Conservation (phyloP, 2,797 vertebrate genomes). For the Poeciliopsis presidionis region DNA sequence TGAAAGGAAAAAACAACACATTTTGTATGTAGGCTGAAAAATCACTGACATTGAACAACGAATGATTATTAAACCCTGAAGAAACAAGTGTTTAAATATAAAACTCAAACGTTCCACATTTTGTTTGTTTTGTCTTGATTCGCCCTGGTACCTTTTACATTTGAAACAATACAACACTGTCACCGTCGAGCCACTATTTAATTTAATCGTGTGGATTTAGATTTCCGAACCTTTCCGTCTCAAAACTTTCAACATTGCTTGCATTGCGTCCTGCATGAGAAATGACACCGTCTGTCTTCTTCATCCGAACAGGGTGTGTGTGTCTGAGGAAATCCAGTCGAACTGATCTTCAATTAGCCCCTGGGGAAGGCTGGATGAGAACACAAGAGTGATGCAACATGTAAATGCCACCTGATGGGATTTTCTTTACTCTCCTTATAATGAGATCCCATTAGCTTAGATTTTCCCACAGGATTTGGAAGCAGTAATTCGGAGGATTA, state of each 20-base stretch:
- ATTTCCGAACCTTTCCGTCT: background rate
- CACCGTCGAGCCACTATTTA: background rate
- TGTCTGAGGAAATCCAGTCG: slow-evolving; percentile 37
- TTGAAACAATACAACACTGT: background rate
- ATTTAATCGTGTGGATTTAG: background rate
- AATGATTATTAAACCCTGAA: background rate
- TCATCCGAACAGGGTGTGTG: slow-evolving; percentile 46
- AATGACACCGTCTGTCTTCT: slow-evolving; percentile 26
- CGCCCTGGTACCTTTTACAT: background rate
- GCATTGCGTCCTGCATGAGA: slow-evolving; percentile 6
- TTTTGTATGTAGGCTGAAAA: background rate
- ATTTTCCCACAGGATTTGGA: slow-evolving; percentile 58
- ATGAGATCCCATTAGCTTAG: slow-evolving; percentile 76
- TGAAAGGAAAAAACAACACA: background rate
- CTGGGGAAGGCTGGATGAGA: slow-evolving; percentile 43
- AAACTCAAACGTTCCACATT: background rate
- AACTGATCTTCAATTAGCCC: slow-evolving; percentile 66
- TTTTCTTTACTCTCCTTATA: slow-evolving; percentile 61
- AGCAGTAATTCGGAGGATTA: slow-evolving; percentile 60
- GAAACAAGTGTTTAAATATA: background rate
- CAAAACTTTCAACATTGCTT: background rate
- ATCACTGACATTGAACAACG: background rate
- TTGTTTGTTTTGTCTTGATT: background rate
- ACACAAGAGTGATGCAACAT: slow-evolving; percentile 71
- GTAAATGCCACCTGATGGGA: slow-evolving; percentile 66